phyloP scores from a whole-genome alignment of 2,113 vertebrate genomes.

The Merops nubicus region DNA sequence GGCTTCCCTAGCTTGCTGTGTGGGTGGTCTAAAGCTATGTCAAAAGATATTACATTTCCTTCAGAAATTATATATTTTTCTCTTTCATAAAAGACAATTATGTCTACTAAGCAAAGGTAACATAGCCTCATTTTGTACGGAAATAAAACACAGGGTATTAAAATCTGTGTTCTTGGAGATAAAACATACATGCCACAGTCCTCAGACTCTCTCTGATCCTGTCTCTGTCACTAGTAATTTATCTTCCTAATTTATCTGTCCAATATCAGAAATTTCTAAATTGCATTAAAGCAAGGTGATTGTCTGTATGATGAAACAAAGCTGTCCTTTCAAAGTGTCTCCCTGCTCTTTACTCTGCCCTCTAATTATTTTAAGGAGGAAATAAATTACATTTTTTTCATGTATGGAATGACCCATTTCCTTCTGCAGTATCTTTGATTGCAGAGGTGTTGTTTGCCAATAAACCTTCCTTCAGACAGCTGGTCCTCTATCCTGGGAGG shows the following conservation, averaged over 20 bases:
- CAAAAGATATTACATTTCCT: not conserved
- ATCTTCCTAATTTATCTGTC: slow-evolving; percentile 32
- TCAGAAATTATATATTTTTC: slow-evolving; percentile 22
- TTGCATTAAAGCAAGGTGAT: slow-evolving; percentile 1
- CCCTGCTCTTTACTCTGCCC: not conserved
- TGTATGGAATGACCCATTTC: not conserved
- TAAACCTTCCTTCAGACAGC: not conserved
- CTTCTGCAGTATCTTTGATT: not conserved
- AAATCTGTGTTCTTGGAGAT: not conserved
- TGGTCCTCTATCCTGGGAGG: not conserved
- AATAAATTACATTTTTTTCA: not conserved
- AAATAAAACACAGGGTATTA: not conserved
- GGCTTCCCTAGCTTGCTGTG: not conserved
- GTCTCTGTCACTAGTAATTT: not conserved
- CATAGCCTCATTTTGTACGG: not conserved
- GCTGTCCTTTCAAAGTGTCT: not conserved
- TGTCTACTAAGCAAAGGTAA: slow-evolving; percentile 14
- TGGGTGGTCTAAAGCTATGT: slow-evolving; percentile 37
- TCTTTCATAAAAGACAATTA: slow-evolving; percentile 33
- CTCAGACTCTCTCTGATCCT: not conserved
- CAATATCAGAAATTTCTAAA: slow-evolving; percentile 31
- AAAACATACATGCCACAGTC: not conserved
- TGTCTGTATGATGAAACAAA: not conserved
- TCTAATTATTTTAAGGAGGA: not conserved
- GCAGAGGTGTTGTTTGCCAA: not conserved